Conservation (phyloP, 2,888 invertebrate species). For the Parapristionchus giblindavisi region DNA sequence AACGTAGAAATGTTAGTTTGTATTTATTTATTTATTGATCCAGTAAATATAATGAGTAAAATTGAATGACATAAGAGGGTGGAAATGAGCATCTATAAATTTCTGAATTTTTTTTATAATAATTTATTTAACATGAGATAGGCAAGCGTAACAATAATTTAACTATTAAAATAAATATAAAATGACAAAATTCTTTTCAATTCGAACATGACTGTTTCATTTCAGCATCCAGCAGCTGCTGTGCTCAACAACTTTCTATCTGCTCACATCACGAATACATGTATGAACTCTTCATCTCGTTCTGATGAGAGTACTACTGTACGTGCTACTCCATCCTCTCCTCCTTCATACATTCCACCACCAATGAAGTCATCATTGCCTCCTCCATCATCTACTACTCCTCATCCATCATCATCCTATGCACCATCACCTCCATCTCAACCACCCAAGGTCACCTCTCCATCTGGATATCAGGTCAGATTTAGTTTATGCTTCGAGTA, state of each 20-base stretch:
- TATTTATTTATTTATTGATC: background rate
- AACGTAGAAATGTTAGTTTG: conserved; percentile 21
- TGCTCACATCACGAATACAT: background rate
- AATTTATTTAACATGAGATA: too few relatives aligned
- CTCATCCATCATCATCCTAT: background rate
- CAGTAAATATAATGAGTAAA: too few relatives aligned
- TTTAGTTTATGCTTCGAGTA: too few relatives aligned
- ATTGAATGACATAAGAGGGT: too few relatives aligned
- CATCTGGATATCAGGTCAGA: background rate
- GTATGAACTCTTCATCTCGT: background rate
- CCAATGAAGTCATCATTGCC: too few relatives aligned
- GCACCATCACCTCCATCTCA: too few relatives aligned
- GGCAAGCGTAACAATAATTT: too few relatives aligned
- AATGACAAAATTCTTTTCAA: background rate
- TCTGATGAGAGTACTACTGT: background rate
- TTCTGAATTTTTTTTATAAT: background rate
- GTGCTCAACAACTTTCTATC: conserved; percentile 27
- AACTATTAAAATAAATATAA: background rate
- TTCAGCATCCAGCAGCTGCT: conserved; percentile 33
- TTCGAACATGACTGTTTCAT: background rate
- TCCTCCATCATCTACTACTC: background rate
- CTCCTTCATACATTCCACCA: background rate
- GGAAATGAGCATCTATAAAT: too few relatives aligned
- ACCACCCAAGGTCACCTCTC: too few relatives aligned
- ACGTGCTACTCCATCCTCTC: too few relatives aligned